Evolutionary conservation across 2,113 vertebrate genomes (phyloP).

Genomic region (Ranitomeya imitator): DNA sequence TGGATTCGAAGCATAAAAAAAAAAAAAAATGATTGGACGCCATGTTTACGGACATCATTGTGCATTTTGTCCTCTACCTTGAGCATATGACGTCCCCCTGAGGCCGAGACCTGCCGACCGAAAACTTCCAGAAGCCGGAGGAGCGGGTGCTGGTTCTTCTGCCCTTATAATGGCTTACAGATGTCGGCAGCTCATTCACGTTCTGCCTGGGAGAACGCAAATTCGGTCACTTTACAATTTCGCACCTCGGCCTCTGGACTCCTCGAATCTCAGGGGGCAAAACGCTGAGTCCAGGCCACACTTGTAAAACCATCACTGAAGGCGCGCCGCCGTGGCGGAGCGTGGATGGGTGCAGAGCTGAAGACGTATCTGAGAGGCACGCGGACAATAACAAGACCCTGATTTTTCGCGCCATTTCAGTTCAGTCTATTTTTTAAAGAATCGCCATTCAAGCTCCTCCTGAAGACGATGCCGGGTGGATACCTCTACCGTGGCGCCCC

Average conservation of each 20-base stretch:
- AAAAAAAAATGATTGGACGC: background rate
- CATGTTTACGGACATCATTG: background rate
- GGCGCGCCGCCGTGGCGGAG: background rate
- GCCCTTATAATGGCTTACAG: slow-evolving; percentile 23
- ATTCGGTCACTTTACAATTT: slow-evolving; percentile 40
- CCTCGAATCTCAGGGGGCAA: background rate
- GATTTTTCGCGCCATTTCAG: no score
- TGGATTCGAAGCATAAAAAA: background rate
- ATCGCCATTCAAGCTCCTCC: no score
- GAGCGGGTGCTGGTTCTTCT: background rate
- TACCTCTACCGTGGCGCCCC: no score
- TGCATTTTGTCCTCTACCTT: background rate
- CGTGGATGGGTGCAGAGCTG: no score
- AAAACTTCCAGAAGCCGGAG: slow-evolving; percentile 20
- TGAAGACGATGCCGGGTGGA: no score
- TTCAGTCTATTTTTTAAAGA: no score
- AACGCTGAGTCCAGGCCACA: background rate
- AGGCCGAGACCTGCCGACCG: background rate
- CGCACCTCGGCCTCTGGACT: slow-evolving; percentile 29
- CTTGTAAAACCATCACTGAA: slow-evolving; percentile 26
- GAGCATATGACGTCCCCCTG: background rate
- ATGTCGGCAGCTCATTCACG: slow-evolving; percentile 13
- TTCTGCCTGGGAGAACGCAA: slow-evolving; percentile 4
- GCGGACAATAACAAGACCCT: no score
- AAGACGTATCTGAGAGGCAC: no score